Evolutionary conservation across 2,113 vertebrate genomes (phyloP).

Genomic region (Cebidichthys violaceus): DNA sequence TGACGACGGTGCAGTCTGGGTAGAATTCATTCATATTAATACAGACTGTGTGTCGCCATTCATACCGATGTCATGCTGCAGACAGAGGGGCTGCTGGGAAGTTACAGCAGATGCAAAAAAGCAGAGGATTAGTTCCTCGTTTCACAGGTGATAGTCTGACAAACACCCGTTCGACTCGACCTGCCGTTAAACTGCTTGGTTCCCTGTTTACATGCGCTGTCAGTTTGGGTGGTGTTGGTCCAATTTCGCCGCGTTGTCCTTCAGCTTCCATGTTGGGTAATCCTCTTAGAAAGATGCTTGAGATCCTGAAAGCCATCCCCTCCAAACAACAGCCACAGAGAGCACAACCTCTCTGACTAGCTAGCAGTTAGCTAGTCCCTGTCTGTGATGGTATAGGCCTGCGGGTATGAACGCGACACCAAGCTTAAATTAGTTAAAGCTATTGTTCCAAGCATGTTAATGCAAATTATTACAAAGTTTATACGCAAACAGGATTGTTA

Average conservation of each 20-base stretch:
- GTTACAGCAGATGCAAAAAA: neutral
- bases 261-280: neutral
- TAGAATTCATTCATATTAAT: slow-evolving; percentile 12
- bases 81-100: neutral
- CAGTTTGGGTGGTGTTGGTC: neutral
- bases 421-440: too few species aligned
- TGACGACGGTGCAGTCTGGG: slow-evolving; percentile 18
- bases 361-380: neutral
- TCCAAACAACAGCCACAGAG: neutral
- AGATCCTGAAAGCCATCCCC: neutral
- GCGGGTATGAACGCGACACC: too few species aligned
- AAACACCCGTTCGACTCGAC: neutral
- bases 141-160: neutral
- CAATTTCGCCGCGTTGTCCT: neutral
- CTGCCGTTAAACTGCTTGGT: neutral
- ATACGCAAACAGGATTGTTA: too few species aligned
- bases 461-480: too few species aligned
- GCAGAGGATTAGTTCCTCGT: neutral
- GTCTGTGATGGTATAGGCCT: too few species aligned
- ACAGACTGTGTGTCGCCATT: neutral
- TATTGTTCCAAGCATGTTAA: too few species aligned
- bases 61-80: neutral
- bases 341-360: neutral
- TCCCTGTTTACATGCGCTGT: neutral
- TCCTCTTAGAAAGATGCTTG: neutral